Conservation (phyloP, 2,888 invertebrate genomes). For the Pammene fasciana region DNA sequence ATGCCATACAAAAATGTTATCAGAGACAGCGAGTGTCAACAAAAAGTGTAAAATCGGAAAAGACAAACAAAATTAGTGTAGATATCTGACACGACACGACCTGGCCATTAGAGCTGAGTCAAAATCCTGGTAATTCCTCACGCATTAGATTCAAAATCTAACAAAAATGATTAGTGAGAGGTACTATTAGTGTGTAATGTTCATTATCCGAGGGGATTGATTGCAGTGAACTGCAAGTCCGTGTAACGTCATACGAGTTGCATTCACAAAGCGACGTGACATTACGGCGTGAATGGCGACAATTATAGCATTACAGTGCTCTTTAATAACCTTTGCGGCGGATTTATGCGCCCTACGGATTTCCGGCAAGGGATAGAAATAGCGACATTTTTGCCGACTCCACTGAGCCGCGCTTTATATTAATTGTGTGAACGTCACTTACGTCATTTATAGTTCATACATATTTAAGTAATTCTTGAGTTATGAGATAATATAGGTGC, state of each 20-base stretch:
- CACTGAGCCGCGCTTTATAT: not conserved
- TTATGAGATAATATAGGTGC: not conserved
- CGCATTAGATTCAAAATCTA: no score
- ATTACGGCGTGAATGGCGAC: conserved; percentile 8
- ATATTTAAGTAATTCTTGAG: conserved; percentile 9
- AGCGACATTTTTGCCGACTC: conserved; percentile 18
- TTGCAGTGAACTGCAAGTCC: not conserved
- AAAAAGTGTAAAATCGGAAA: not conserved
- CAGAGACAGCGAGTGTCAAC: not conserved
- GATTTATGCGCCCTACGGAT: conserved; percentile 13
- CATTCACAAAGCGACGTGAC: not conserved
- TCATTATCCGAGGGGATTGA: no score
- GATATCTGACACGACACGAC: no score
- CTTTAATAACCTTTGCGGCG: conserved; percentile 10
- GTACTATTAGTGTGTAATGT: no score
- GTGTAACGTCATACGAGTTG: not conserved
- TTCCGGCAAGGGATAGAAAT: conserved; percentile 15
- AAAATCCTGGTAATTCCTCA: no score
- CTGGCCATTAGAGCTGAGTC: no score
- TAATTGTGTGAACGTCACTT: conserved; percentile 7
- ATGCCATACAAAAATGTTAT: conserved; percentile 1
- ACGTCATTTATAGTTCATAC: not conserved
- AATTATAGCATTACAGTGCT: conserved; percentile 12
- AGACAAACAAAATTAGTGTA: no score
- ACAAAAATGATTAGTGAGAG: no score